Evolutionary conservation across 2,797 vertebrate genomes (phyloP), one percentile per base, ranked within the genome.

Genomic region (Rhinophrynus dorsalis): DNA sequence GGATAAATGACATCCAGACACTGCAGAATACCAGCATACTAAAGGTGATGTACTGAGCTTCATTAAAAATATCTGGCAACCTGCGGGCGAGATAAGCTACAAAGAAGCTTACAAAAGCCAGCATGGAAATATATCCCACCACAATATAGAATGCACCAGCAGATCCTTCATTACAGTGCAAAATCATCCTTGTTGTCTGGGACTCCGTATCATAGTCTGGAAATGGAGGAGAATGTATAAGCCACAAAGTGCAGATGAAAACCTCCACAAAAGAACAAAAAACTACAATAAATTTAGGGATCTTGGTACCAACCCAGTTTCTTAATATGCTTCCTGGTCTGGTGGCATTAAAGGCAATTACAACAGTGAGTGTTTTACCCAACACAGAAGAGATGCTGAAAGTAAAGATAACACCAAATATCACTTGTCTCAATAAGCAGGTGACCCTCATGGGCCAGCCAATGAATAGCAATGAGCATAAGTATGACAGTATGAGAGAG

Each of bases 21-120:
- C 63, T 66, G 27, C 37, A 55, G 27, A 45, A 66, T 2, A 45
- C 63, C n/a, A 66, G 9, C 63, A 66, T 32, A 12, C 52, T 52
- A 11, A 90, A 89, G 26, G 87, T 88, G 52, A 90, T 89, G 26
- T 83, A 85, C 60, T 86, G 88, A 1, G 87, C 86, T 59, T 89
- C 88, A 1, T 90, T 90, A 29, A 86, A 90, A 74, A 81, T 84
- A 44, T 87, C 87, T 0, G 89, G 88, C 9, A 90, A 68, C 54
- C 86, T 87, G 3, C 89, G 76, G 27, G 85, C 85, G 32, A 88
- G 64, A 77, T 89, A 89, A 0, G 88, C 86, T 40, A 83, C 61
- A 1, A 86, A 18, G 33, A 90, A 85, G 71, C 87, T 88, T 68
- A 84, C 58, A 55, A 77, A 86, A 17, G 87, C 80, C 32, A 90